Percentiles rank a stretch among this genome's conserved stretches.
These are phyloP conservation scores for Cyclophora punctaria DNA, from an alignment of 2,888 invertebrate species.

Conservation along the genomic window DNA sequence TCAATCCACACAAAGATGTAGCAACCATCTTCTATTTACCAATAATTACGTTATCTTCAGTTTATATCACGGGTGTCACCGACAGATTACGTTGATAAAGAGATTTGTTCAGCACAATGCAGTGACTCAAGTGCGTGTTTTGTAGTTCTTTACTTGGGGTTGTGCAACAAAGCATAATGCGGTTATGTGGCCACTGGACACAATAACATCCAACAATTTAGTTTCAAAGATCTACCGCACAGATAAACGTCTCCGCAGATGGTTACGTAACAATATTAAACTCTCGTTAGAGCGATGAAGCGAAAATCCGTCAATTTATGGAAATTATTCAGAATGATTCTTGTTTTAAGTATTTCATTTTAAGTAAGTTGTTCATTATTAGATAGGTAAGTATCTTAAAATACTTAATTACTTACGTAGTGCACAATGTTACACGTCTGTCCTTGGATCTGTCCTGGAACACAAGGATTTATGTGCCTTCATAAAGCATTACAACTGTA, in stretches of 20 bases:
- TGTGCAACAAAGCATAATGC: constrained; percentile 18
- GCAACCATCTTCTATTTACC: no score
- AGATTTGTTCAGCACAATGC: constrained; percentile 18
- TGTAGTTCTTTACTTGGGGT: constrained; percentile 8
- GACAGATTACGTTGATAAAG: constrained; percentile 27
- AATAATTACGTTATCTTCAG: no score
- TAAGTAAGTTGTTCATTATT: no score
- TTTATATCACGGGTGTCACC: constrained; percentile 15
- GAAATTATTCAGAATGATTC: no score
- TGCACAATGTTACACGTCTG: no score
- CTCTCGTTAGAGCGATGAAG: constrained; percentile 4
- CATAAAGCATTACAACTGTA: no score
- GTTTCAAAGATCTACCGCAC: constrained; percentile 24
- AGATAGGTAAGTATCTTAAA: no score
- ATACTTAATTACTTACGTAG: no score
- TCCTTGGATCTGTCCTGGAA: no score
- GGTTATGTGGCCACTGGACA: constrained; percentile 27
- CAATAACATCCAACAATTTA: constrained; percentile 9
- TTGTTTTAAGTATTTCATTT: no score
- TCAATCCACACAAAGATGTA: no score
- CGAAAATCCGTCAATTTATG: not conserved
- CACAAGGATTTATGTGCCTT: no score
- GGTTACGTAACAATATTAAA: constrained; percentile 11
- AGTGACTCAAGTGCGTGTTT: constrained; percentile 18
- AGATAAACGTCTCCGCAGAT: constrained; percentile 28